Evolutionary conservation across 2,113 vertebrate species (phyloP).

Genomic region (Nothobranchius kuhntae): DNA sequence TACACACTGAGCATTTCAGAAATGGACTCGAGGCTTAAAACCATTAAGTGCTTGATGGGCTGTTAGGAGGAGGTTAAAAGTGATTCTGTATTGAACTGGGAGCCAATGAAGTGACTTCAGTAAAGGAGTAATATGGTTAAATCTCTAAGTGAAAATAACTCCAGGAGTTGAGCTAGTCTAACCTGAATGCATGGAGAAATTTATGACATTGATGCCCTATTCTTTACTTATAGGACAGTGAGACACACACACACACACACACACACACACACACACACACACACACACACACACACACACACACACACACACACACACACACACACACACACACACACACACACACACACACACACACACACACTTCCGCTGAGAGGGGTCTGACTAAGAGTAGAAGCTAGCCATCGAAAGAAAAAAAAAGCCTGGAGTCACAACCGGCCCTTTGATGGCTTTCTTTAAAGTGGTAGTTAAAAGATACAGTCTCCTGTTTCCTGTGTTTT

Average conservation of each 20-base stretch:
- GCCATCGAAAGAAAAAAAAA: conserved; percentile 47
- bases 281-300: conserved; percentile 22
- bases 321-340: conserved; percentile 27
- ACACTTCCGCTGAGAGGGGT: conserved; percentile 35
- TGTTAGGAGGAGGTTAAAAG: no score
- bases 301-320: conserved; percentile 28
- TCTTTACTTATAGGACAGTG: not conserved
- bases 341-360: conserved; percentile 28
- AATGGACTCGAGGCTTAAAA: no score
- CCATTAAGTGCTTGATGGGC: no score
- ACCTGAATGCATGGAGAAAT: no score
- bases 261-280: conserved; percentile 32
- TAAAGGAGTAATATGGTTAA: not conserved
- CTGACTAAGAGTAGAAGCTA: conserved; percentile 47
- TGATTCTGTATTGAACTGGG: not conserved
- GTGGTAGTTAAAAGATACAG: conserved; percentile 69
- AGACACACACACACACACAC: conserved; percentile 21
- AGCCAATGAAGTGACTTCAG: not conserved
- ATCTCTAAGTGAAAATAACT: no score
- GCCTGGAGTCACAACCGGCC: conserved; percentile 52
- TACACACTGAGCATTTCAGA: no score
- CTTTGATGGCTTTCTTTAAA: conserved; percentile 71
- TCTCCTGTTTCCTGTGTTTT: conserved; percentile 69
- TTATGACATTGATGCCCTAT: not conserved
- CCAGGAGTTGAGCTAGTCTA: no score